Conservation (phyloP, 2,113 vertebrate species). For the Cichladusa arquata region DNA sequence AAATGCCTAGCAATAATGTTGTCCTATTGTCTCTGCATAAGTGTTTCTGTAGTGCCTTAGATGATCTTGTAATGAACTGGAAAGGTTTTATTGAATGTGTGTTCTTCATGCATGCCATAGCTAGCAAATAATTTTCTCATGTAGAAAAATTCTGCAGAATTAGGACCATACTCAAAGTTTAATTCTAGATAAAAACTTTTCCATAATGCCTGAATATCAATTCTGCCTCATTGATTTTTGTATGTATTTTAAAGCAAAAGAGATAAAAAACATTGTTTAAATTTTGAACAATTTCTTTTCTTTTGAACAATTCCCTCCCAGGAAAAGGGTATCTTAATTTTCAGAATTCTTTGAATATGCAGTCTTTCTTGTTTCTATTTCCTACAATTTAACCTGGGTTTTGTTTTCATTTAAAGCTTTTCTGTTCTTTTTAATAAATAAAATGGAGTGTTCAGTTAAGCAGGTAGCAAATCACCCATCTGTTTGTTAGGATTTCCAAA, state of each 20-base stretch:
- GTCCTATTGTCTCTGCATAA: neutral
- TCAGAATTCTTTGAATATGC: neutral
- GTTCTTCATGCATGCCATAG: neutral
- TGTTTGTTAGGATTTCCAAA: neutral
- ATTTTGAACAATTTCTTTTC: neutral
- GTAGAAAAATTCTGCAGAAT: neutral
- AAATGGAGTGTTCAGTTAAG: neutral
- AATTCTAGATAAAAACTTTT: neutral
- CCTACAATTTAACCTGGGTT: neutral
- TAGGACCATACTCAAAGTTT: neutral
- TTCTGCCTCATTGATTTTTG: neutral
- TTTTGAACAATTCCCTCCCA: neutral
- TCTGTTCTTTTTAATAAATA: neutral
- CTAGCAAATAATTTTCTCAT: neutral
- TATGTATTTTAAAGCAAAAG: neutral
- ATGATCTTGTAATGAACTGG: conserved; percentile 11
- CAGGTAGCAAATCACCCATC: neutral
- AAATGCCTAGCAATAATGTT: neutral
- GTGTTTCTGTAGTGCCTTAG: neutral
- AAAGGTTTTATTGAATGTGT: neutral
- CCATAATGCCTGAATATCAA: neutral
- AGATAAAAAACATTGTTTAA: neutral
- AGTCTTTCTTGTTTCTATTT: neutral
- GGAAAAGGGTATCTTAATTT: neutral
- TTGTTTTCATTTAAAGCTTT: neutral